Percentiles rank a stretch among this genome's conserved stretches.
phyloP scores from a whole-genome alignment of 1,140 invertebrate species.

The Plodia interpunctella region DNA sequence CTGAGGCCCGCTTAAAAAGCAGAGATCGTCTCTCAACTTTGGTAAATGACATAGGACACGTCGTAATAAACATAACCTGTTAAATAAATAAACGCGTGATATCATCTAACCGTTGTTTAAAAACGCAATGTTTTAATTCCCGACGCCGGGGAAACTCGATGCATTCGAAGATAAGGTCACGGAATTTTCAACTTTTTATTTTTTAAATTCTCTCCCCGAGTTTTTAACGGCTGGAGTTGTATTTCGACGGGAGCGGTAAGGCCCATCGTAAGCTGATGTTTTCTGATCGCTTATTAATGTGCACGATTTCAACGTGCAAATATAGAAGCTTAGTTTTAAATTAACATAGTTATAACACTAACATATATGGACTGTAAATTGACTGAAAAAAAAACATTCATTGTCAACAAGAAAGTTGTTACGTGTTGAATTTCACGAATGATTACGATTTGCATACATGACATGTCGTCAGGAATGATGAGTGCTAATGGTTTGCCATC shows the following conservation, averaged over 20 bases:
- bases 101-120: neutral
- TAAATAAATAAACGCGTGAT: neutral
- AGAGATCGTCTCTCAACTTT: too few species aligned
- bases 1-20: too few species aligned
- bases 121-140: constrained; percentile 7
- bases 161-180: neutral
- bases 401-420: too few species aligned
- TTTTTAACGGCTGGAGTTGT: neutral
- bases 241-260: neutral
- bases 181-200: neutral
- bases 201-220: neutral
- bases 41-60: neutral
- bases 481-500: too few species aligned
- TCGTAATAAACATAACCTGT: neutral
- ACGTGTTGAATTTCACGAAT: too few species aligned
- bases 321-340: too few species aligned
- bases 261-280: neutral
- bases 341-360: too few species aligned
- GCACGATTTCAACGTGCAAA: too few species aligned
- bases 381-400: too few species aligned
- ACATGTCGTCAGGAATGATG: too few species aligned
- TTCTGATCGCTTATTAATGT: neutral
- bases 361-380: too few species aligned
- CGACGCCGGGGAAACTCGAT: neutral
- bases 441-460: too few species aligned